Evolutionary conservation across 2,797 vertebrate genomes (phyloP).

Genomic region (Rhynchonycteris naso): DNA sequence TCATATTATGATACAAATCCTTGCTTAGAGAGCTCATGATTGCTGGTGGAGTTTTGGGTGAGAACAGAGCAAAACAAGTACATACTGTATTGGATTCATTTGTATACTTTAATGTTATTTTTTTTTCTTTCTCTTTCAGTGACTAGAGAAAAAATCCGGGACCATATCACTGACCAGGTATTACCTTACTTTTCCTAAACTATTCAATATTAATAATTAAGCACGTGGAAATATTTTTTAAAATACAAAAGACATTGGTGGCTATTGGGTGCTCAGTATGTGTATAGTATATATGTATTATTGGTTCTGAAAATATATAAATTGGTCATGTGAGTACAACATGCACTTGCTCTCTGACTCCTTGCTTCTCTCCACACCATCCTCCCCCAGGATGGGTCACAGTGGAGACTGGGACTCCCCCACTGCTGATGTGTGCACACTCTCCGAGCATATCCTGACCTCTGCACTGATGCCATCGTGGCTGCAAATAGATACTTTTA

Average conservation of each 20-base stretch:
- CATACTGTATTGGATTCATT: background rate
- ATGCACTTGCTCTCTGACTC: background rate
- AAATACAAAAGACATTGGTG: background rate
- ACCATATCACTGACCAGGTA: constrained; percentile 84
- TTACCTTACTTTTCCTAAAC: constrained; percentile 59
- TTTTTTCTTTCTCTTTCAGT: constrained; percentile 85
- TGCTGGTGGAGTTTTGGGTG: background rate
- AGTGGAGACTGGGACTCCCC: background rate
- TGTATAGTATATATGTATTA: no score
- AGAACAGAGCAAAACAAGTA: background rate
- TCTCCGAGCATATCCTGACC: background rate
- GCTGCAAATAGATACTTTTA: constrained; percentile 13
- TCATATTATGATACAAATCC: background rate
- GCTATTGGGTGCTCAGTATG: background rate
- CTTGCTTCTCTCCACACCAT: background rate
- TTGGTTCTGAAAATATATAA: background rate
- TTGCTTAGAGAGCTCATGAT: background rate
- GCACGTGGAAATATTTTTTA: constrained; percentile 12
- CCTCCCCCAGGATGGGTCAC: background rate
- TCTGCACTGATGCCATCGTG: background rate
- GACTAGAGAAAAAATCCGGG: constrained; percentile 79
- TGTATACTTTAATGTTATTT: constrained; percentile 26
- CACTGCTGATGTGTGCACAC: background rate
- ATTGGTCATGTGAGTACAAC: background rate
- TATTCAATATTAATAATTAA: background rate